Conservation (phyloP, 2,888 invertebrate species). For the Melinopterus prodromus region DNA sequence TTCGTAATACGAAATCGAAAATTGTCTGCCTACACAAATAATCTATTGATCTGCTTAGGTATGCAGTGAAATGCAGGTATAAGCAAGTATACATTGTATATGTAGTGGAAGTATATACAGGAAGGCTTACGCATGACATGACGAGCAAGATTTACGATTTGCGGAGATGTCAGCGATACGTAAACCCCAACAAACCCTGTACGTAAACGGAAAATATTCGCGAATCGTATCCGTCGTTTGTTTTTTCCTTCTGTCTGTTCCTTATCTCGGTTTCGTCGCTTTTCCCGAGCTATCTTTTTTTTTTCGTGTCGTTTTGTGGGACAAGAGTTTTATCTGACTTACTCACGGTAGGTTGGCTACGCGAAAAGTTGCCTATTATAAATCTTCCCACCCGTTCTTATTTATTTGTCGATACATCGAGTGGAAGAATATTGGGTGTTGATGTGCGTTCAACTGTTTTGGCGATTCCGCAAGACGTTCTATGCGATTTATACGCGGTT, state of each 20-base stretch:
- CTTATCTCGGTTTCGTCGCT: constrained; percentile 14
- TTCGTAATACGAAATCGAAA: background rate
- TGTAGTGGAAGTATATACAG: background rate
- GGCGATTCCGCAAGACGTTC: background rate
- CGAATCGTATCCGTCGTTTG: constrained; percentile 28
- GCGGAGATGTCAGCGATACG: constrained; percentile 30
- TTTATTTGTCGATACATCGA: constrained; percentile 32
- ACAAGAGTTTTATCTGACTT: constrained; percentile 29
- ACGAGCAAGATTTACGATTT: constrained; percentile 29
- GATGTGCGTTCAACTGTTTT: constrained; percentile 4
- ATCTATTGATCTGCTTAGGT: background rate
- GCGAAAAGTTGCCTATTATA: constrained; percentile 28
- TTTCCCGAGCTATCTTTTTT: constrained; percentile 7
- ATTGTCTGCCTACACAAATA: background rate
- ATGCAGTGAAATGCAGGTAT: background rate
- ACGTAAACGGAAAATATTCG: constrained; percentile 22
- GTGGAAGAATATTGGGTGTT: constrained; percentile 32
- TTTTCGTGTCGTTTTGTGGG: constrained; percentile 8
- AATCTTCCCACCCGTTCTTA: constrained; percentile 31
- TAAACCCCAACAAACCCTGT: constrained; percentile 16
- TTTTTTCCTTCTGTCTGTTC: constrained; percentile 17
- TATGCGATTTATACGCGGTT: background rate
- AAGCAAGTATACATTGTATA: background rate
- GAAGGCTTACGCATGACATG: constrained; percentile 5
- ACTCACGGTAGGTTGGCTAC: background rate